Evolutionary conservation across 2,888 invertebrate genomes (phyloP).

Genomic region (Agrochola lota): DNA sequence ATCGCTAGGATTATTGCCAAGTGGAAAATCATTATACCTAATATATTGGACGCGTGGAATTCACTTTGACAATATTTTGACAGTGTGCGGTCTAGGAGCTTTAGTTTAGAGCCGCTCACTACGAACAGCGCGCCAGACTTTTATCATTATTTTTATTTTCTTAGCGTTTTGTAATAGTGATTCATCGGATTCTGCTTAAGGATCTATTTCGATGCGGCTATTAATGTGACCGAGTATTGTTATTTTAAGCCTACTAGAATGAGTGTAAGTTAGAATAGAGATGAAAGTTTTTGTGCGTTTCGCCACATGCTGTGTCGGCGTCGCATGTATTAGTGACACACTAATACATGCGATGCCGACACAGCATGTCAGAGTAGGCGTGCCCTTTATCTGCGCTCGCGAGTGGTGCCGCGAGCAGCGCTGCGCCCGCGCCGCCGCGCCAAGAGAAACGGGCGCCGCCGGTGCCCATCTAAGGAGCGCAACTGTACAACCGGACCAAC

Average conservation of each 20-base stretch:
- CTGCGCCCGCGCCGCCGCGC: conserved; percentile 62
- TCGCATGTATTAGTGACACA: conserved; percentile 53
- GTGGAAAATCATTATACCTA: conserved; percentile 86
- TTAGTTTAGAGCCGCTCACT: conserved; percentile 80
- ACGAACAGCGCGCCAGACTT: conserved; percentile 71
- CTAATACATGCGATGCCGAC: no score
- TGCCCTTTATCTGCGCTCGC: conserved; percentile 63
- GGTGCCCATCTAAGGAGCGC: conserved; percentile 86
- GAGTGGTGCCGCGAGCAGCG: conserved; percentile 57
- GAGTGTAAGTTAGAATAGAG: conserved; percentile 60
- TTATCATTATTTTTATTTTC: conserved; percentile 82
- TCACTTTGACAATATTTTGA: conserved; percentile 90
- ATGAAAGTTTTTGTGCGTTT: conserved; percentile 63
- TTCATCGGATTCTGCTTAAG: conserved; percentile 76
- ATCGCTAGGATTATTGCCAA: conserved; percentile 90
- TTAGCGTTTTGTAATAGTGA: conserved; percentile 71
- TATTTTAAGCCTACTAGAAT: conserved; percentile 62
- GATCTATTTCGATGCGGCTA: conserved; percentile 79
- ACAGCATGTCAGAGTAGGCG: conserved; percentile 62
- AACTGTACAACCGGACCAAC: conserved; percentile 88
- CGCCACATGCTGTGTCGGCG: conserved; percentile 50
- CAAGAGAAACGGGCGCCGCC: conserved; percentile 83
- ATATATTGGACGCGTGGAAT: conserved; percentile 90
- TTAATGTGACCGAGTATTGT: conserved; percentile 67
- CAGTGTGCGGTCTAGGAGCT: conserved; percentile 85